Evolutionary conservation across 2,113 vertebrate species (phyloP), one percentile per base, ranked within the genome.

Genomic region (Hylia prasina): DNA sequence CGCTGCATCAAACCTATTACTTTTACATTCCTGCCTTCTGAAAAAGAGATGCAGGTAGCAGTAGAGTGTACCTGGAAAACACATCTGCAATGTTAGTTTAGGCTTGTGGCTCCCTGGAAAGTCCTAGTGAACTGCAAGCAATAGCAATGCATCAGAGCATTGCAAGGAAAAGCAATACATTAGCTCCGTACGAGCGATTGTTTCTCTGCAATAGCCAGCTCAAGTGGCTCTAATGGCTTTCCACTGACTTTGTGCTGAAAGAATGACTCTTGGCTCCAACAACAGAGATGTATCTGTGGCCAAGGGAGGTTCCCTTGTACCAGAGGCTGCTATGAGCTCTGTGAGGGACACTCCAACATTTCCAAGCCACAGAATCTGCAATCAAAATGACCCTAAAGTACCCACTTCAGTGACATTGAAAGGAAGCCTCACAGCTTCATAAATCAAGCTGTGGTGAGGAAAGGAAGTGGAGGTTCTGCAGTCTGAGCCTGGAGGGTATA

Each of bases 131-230:
- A 23, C 40, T 93, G 63, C 75, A 45, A 90, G 76, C 30, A 40
- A 47, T 63, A 92, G 80, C 82, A 87, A 30, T 94, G 53, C 50
- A 42, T 73, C 58, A 75, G 70, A 79, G 61, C 6, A 10, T 19
- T 82, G 87, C 84, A 85, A 92, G 78, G 18, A 84, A 72, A 89
- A 79, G 84, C 87, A 84, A 70, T 88, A 50, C 54, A 90, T 94
- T 91, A 82, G 45, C 64, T 90, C 18, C 2, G 17, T 63, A 63
- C 58, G 56, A 81, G 82, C 0, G 0, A 47, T 58, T 66, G 56
- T 78, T 93, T 82, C 17, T 16, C 71, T 0, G 4, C 79, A 93
- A 83, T 35, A 73, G 90, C 58, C 79, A 76, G 73, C 82, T 93
- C 78, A 71, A 72, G 71, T 3, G 0, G 48, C 79, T 93, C 79